Percentiles rank a stretch among this genome's conserved stretches.
phyloP scores from a whole-genome alignment of 2,113 vertebrate species.

The Gymnobelideus leadbeateri region DNA sequence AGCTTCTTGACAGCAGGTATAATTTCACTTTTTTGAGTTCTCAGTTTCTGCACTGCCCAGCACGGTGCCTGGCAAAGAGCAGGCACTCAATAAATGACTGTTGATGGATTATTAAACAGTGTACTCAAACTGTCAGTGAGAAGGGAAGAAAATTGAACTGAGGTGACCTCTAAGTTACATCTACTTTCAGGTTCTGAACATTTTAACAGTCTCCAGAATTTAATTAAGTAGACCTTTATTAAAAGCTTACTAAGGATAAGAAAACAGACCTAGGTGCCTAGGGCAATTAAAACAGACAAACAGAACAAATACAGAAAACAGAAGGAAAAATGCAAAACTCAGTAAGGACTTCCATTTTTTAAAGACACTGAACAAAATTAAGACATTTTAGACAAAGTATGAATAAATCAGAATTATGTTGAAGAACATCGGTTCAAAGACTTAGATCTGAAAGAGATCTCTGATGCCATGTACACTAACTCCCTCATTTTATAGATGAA shows the following conservation, averaged over 20 bases:
- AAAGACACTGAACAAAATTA: neutral
- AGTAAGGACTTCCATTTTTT: neutral
- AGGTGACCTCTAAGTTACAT: neutral
- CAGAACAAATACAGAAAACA: neutral
- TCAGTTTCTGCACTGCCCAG: neutral
- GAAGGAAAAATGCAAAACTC: neutral
- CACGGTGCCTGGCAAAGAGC: neutral
- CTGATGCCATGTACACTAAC: neutral
- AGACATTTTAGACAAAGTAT: neutral
- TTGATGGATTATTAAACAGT: neutral
- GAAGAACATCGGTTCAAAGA: neutral
- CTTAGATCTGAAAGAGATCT: neutral
- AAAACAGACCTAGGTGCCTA: too few species aligned
- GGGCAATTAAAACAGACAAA: neutral
- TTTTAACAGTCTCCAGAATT: too few species aligned
- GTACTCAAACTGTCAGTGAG: neutral
- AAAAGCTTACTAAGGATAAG: too few species aligned
- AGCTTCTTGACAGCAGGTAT: neutral
- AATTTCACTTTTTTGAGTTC: neutral
- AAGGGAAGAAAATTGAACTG: neutral
- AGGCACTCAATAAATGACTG: neutral
- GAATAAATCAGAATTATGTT: neutral
- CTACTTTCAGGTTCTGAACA: too few species aligned
- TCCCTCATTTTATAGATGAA: neutral
- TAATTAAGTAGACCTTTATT: too few species aligned